A percentile compares a stretch with the other conserved stretches of the same genome.
phyloP scores from a whole-genome alignment of 2,113 vertebrate genomes.

The Centropus unirufus region DNA sequence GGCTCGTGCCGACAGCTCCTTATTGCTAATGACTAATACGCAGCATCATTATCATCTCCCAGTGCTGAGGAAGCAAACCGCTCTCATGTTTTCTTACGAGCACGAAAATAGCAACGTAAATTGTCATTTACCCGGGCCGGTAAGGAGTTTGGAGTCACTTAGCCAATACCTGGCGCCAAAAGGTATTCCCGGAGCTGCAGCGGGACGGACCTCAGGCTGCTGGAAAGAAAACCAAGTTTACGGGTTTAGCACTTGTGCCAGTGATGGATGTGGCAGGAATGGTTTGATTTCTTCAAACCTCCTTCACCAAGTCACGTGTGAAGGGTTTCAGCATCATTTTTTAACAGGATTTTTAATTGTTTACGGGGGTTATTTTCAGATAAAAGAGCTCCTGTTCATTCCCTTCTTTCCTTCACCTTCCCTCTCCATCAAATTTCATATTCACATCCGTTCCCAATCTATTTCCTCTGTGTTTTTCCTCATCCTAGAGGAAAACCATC shows the following conservation, averaged over 20 bases:
- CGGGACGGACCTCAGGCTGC: neutral
- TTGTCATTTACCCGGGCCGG: fast-evolving
- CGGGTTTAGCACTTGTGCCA: fast-evolving
- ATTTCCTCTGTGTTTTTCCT: neutral
- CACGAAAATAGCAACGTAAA: neutral
- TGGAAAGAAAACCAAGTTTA: neutral
- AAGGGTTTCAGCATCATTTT: neutral
- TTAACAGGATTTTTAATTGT: neutral
- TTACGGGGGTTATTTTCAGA: no score
- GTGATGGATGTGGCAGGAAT: fast-evolving
- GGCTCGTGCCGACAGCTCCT: neutral
- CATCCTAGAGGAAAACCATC: no score
- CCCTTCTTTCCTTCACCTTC: neutral
- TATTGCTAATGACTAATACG: fast-evolving
- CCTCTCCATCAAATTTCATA: neutral
- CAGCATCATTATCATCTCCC: fast-evolving
- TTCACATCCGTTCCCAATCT: neutral
- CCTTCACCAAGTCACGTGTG: fast-evolving
- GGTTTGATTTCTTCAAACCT: neutral
- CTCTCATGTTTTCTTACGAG: fast-evolving
- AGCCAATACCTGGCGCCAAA: neutral
- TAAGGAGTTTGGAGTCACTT: fast-evolving
- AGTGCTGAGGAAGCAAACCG: neutral
- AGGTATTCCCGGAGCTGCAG: fast-evolving
- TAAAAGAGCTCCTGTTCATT: neutral